These are phyloP conservation scores for Pseudococcus viburni DNA, from an alignment of 2,888 invertebrate genomes.

Conservation along the genomic window DNA sequence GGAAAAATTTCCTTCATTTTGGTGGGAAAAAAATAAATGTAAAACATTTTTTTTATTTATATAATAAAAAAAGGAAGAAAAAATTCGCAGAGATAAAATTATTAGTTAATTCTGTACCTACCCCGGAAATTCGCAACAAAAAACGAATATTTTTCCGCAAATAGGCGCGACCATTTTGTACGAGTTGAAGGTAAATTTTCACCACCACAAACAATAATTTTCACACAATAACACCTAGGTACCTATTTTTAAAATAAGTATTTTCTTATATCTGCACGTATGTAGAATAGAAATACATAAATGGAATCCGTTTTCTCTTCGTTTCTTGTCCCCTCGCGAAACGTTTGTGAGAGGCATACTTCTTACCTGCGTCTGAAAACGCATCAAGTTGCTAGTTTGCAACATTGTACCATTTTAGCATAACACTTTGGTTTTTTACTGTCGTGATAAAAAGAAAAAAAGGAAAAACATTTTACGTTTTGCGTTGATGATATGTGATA, in stretches of 20 bases:
- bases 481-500: no score
- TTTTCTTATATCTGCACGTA: not conserved
- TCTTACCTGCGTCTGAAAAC: not conserved
- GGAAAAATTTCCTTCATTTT: not conserved
- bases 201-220: not conserved
- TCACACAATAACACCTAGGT: not conserved
- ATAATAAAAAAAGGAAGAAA: not conserved
- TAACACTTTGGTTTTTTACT: not conserved
- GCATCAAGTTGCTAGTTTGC: not conserved
- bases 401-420: not conserved
- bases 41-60: not conserved
- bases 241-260: not conserved
- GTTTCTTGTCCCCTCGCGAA: not conserved
- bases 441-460: no score
- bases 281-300: not conserved
- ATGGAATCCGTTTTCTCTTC: not conserved
- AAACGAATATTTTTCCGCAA: not conserved
- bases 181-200: not conserved
- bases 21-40: not conserved
- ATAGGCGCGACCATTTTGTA: not conserved
- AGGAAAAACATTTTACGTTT: no score
- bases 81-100: not conserved
- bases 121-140: not conserved
- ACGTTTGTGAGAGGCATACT: not conserved
- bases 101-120: not conserved